A percentile compares a stretch with the other conserved stretches of the same genome.
These are phyloP conservation scores for Psittacula derbiana DNA, from an alignment of 2,797 vertebrate genomes.

Conservation along the genomic window DNA sequence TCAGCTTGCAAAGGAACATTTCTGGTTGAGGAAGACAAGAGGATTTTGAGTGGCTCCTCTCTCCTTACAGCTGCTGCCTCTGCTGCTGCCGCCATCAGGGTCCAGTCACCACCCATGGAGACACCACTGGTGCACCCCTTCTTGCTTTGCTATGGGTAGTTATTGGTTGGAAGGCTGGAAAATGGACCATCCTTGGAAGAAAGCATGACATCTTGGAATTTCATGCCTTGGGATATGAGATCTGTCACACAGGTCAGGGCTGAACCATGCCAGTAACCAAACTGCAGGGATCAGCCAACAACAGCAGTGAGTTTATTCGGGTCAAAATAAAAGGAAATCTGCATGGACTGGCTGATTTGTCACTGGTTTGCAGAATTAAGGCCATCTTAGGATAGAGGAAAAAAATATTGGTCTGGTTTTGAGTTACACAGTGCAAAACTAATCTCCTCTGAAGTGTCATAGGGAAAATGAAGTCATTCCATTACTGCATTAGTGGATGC, in stretches of 20 bases:
- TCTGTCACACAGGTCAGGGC: background rate
- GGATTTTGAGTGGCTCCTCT: background rate
- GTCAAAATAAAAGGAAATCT: conserved; percentile 23
- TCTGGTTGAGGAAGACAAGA: background rate
- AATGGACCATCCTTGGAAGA: background rate
- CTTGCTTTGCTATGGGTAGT: background rate
- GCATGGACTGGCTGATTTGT: background rate
- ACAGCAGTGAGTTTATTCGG: background rate
- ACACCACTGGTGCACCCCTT: background rate
- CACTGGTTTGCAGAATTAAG: background rate
- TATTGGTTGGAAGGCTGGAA: background rate
- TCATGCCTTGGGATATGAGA: background rate
- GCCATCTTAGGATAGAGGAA: background rate
- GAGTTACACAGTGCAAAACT: background rate
- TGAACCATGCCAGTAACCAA: background rate
- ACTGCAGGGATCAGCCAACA: conserved; percentile 3
- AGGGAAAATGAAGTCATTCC: background rate
- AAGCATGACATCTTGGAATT: background rate
- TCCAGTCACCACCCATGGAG: background rate
- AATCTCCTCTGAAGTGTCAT: background rate
- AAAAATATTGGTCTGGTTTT: background rate
- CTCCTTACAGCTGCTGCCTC: background rate
- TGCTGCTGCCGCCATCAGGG: background rate
- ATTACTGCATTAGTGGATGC: background rate
- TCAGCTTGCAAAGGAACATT: background rate